A percentile compares a stretch with the other conserved stretches of the same genome.
These are phyloP conservation scores for Anagrus nilaparvatae DNA, from an alignment of 1,140 invertebrate species.

Conservation along the genomic window DNA sequence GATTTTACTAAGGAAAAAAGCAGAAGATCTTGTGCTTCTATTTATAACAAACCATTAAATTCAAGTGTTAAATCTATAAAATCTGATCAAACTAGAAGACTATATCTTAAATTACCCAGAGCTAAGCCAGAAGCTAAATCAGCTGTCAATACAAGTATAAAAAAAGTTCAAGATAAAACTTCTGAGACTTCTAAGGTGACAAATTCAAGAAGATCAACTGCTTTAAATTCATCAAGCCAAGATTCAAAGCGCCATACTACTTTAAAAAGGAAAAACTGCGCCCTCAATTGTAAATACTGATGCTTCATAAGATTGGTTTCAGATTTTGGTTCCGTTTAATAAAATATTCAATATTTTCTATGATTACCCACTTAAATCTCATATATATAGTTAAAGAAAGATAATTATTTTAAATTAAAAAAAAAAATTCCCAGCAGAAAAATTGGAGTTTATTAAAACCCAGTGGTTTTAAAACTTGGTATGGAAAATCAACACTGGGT, in stretches of 20 bases:
- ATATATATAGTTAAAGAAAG: too few species aligned
- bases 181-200: conserved; percentile 30
- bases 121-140: conserved; percentile 34
- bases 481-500: too few species aligned
- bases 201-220: conserved; percentile 19
- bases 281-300: conserved; percentile 9
- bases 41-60: conserved; percentile 30
- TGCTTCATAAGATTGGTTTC: too few species aligned
- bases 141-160: conserved; percentile 19
- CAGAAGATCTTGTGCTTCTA: too few species aligned
- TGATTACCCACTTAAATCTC: too few species aligned
- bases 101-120: conserved; percentile 27
- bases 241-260: conserved; percentile 14
- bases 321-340: too few species aligned
- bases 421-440: too few species aligned
- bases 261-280: conserved; percentile 6
- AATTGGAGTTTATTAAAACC: too few species aligned
- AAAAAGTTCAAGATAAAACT: conserved; percentile 26
- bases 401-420: too few species aligned
- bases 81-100: conserved; percentile 19
- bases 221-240: background rate
- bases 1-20: conserved; percentile 39
- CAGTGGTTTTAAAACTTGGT: too few species aligned
- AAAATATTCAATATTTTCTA: too few species aligned
- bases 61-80: conserved; percentile 17